Conservation (phyloP, 2,113 vertebrate genomes). For the Sturnira hondurensis region DNA sequence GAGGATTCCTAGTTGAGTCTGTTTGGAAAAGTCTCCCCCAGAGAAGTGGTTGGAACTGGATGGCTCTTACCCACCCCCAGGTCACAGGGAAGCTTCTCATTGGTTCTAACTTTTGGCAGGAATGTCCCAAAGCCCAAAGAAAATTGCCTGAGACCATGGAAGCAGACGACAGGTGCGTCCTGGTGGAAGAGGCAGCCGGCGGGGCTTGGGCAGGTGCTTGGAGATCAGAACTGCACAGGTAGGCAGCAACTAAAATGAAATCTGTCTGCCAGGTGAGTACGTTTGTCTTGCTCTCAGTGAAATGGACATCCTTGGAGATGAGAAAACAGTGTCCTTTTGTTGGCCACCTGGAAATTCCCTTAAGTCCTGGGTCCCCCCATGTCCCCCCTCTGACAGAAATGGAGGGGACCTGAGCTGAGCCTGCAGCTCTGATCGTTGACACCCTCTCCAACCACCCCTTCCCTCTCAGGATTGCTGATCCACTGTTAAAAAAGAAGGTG, state of each 20-base stretch:
- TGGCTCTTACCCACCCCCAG: neutral
- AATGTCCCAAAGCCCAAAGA: neutral
- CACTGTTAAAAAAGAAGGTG: neutral
- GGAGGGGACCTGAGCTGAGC: neutral
- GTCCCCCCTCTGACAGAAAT: too few species aligned
- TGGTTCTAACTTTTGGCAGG: neutral
- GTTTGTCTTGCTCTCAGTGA: neutral
- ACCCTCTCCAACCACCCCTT: neutral
- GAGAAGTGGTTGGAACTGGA: neutral
- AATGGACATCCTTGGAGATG: neutral
- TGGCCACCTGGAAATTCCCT: neutral
- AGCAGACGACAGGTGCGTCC: neutral
- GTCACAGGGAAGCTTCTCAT: neutral
- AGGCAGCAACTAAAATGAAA: too few species aligned
- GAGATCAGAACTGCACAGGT: neutral
- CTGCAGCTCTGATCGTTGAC: neutral
- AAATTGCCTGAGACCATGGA: neutral
- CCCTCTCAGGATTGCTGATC: neutral
- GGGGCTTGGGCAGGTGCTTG: neutral
- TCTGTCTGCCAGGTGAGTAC: neutral
- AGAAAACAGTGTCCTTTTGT: neutral
- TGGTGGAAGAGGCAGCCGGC: neutral
- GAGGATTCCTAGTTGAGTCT: neutral
- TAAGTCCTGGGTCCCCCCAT: neutral
- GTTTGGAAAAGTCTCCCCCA: neutral